Conservation (phyloP, 2,113 vertebrate genomes). For the Melanostigma gelatinosum region DNA sequence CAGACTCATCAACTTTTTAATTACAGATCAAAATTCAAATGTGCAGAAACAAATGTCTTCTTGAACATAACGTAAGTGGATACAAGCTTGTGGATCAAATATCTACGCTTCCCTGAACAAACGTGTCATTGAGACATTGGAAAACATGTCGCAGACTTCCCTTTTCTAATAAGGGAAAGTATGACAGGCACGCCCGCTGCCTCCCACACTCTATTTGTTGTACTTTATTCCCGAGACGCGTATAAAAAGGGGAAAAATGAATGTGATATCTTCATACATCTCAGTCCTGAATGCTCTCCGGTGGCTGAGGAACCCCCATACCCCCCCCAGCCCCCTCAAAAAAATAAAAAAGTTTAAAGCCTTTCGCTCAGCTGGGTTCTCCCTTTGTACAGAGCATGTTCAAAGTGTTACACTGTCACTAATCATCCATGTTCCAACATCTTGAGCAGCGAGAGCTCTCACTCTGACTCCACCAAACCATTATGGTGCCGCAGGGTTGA, state of each 20-base stretch:
- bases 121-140: conserved; percentile 64
- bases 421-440: conserved; percentile 79
- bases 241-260: conserved; percentile 80
- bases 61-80: neutral
- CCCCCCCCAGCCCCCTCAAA: conserved; percentile 18
- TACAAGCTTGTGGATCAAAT: conserved; percentile 9
- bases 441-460: conserved; percentile 72
- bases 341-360: conserved; percentile 79
- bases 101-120: conserved; percentile 38
- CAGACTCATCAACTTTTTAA: neutral
- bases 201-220: conserved; percentile 85
- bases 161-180: conserved; percentile 73
- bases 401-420: conserved; percentile 81
- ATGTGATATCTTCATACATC: conserved; percentile 86
- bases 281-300: conserved; percentile 80
- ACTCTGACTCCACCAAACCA: conserved; percentile 74
- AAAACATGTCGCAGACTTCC: conserved; percentile 64
- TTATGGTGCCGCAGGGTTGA: conserved; percentile 73
- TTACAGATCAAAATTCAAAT: conserved; percentile 3
- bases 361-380: conserved; percentile 84
- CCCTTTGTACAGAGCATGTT: conserved; percentile 77
- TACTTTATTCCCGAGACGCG: conserved; percentile 82
- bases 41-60: neutral
- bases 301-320: conserved; percentile 76
- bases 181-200: conserved; percentile 77